phyloP scores from a whole-genome alignment of 2,888 invertebrate species.

The Stomorhina lunata region DNA sequence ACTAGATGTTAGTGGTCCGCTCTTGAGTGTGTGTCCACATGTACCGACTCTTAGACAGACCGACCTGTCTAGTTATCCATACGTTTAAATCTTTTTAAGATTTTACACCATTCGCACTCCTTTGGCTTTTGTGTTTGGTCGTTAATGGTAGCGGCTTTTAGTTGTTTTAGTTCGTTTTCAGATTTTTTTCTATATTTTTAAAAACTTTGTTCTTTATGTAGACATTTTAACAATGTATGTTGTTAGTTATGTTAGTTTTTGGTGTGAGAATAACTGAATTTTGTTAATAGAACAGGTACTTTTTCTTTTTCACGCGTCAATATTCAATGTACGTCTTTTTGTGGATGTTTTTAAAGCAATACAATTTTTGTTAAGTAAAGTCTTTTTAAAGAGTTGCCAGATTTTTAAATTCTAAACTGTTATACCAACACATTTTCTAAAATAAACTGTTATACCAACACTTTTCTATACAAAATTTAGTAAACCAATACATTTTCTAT shows the following conservation, averaged over 20 bases:
- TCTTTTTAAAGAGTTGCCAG: slow-evolving; percentile 25
- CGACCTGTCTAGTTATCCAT: slow-evolving; percentile 56
- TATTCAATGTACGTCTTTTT: slow-evolving; percentile 9
- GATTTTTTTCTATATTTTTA: background rate
- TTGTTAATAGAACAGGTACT: slow-evolving; percentile 65
- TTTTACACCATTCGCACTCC: slow-evolving; percentile 9
- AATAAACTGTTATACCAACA: no score
- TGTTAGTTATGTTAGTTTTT: slow-evolving; percentile 45
- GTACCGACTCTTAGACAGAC: slow-evolving; percentile 55
- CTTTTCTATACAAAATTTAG: no score
- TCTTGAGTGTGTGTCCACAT: slow-evolving; percentile 58
- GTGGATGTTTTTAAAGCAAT: slow-evolving; percentile 17
- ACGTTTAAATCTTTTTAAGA: slow-evolving; percentile 24
- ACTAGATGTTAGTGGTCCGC: slow-evolving; percentile 54
- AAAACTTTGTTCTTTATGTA: background rate
- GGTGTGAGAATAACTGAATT: slow-evolving; percentile 64
- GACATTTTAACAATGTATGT: slow-evolving; percentile 40
- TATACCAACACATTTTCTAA: no score
- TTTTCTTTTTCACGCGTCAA: slow-evolving; percentile 64
- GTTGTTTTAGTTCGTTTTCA: slow-evolving; percentile 4
- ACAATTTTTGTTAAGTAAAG: background rate
- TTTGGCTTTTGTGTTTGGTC: slow-evolving; percentile 29
- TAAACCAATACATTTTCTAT: no score
- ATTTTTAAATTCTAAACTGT: no score
- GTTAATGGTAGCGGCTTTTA: slow-evolving; percentile 59